Percentiles rank a stretch among this genome's conserved stretches.
These are phyloP conservation scores for Hippoglossus hippoglossus DNA, from an alignment of 2,797 vertebrate species.

Conservation along the genomic window DNA sequence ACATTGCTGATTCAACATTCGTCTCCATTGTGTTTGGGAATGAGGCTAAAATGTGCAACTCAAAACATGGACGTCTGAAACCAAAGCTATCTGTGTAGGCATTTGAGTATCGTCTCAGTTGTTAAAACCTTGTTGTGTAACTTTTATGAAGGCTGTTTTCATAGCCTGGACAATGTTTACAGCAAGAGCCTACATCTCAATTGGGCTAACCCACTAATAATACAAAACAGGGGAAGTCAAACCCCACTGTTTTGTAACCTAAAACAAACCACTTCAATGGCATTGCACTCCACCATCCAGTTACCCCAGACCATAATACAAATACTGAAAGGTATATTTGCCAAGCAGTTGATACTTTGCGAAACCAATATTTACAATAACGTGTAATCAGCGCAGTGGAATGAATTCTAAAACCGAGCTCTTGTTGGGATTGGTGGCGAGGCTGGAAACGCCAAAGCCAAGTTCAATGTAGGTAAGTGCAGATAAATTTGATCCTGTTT, in stretches of 20 bases:
- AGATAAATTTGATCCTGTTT: constrained; percentile 19
- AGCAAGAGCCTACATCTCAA: constrained; percentile 1
- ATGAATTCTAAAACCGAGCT: constrained; percentile 13
- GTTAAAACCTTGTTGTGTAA: neutral
- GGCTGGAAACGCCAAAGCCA: constrained; percentile 9
- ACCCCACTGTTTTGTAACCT: constrained; percentile 37
- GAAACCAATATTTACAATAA: constrained; percentile 48
- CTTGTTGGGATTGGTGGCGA: constrained; percentile 5
- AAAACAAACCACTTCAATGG: constrained; percentile 36
- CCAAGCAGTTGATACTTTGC: constrained; percentile 21
- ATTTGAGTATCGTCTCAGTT: no score
- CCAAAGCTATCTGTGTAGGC: no score
- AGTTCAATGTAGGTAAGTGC: constrained; percentile 13
- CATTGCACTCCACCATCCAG: constrained; percentile 11
- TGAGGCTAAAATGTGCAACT: neutral
- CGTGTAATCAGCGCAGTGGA: constrained; percentile 1
- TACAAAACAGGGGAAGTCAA: constrained; percentile 30
- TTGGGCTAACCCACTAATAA: constrained; percentile 14
- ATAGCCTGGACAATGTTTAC: constrained; percentile 1
- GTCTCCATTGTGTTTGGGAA: neutral
- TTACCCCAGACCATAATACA: constrained; percentile 32
- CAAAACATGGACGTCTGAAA: no score
- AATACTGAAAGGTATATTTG: constrained; percentile 26
- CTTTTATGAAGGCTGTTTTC: constrained; percentile 3
- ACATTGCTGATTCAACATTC: neutral